Evolutionary conservation across 2,888 invertebrate genomes (phyloP), one percentile per base, ranked within the genome.

Genomic region (Eupithecia insigniata): DNA sequence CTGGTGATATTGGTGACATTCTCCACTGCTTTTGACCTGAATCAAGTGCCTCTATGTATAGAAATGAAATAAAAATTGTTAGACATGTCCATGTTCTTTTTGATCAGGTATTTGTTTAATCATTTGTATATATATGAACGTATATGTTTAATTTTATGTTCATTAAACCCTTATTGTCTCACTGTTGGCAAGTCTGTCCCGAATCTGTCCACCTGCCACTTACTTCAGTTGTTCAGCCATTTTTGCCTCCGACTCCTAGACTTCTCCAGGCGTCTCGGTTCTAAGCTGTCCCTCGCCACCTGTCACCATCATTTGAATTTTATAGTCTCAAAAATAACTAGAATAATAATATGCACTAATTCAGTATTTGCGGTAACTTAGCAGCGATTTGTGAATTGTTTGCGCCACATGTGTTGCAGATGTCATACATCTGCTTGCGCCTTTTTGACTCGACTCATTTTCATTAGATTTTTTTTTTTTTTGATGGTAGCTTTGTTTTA

Each of bases 381-480:
- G 43, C 71, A 65, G 67, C 32, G 32, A 70, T 74, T 75, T 71
- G 26, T 46, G 70, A 69, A 73, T 73, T 51, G 61, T 22, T 64
- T 65, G 28, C 67, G 32, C 73, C 78, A 73, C 76, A 67, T 76
- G 74, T 66, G 69, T 66, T 75, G 76, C 78, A 79, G 76, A 79
- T 79, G 78, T 71, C 34, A 2, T 66, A 69, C 78, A 79, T 72
- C 78, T 77, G 78, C 73, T 71, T 66, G 43, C 55, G 46, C 55
- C 62, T 67, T 70, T 66, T 75, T 76, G 46, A 22, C 22, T 51
- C 22, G 3, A 51, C n/a, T 51, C 22, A 16, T 3, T 51, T 22
- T 22, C 10, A 22, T 51, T 51, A 22, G 46, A 10, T n/a, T 70
- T 70, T 51, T 60, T 65, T 67, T 67, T 10, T 65, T 66, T 70